Evolutionary conservation across 2,797 vertebrate species (phyloP).

Genomic region (Scolopax bukidnonensis): DNA sequence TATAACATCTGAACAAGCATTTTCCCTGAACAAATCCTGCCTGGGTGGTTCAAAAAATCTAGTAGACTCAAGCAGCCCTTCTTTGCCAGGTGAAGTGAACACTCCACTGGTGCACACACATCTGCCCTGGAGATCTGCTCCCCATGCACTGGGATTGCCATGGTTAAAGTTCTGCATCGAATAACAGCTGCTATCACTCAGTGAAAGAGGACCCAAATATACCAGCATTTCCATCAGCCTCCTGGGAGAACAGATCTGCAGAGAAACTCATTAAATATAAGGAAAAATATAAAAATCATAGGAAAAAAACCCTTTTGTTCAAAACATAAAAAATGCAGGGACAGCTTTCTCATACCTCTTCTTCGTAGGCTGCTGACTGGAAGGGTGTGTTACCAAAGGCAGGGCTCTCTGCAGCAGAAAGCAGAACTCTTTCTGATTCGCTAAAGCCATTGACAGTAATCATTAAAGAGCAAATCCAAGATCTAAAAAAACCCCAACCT

Average conservation of each 20-base stretch:
- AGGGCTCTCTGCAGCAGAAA: background rate
- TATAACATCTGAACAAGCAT: background rate
- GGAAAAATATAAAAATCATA: background rate
- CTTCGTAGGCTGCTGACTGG: background rate
- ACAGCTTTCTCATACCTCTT: background rate
- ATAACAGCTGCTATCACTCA: background rate
- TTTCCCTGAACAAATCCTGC: background rate
- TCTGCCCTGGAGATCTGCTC: background rate
- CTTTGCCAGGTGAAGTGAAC: background rate
- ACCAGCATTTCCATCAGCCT: background rate
- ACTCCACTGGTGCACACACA: background rate
- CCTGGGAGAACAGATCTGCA: background rate
- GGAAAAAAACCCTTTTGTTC: background rate
- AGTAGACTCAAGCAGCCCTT: background rate
- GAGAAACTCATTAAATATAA: background rate
- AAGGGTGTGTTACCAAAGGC: background rate
- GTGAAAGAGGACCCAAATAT: background rate
- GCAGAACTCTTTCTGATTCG: background rate
- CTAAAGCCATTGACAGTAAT: background rate
- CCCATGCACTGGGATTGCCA: background rate
- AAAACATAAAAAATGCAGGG: background rate
- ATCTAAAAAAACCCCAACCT: background rate
- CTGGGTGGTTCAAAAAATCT: background rate
- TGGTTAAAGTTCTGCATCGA: background rate
- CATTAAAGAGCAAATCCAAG: background rate